Conservation (phyloP, 1,140 invertebrate genomes). For the Cepaea nemoralis region DNA sequence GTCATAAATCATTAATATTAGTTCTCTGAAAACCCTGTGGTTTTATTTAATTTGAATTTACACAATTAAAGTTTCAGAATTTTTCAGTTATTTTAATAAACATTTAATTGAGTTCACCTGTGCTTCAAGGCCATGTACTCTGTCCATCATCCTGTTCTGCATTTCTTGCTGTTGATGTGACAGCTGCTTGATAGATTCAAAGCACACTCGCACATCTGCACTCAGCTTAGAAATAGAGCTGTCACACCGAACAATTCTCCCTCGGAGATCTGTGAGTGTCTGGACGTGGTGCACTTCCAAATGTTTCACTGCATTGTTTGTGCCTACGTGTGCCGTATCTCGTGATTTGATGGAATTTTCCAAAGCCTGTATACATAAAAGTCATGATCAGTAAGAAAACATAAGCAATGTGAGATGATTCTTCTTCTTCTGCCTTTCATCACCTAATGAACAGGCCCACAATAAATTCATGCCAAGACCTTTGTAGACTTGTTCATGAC, state of each 20-base stretch:
- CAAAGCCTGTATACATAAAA: not conserved
- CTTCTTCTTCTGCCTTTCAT: no score
- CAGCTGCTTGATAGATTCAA: conserved; percentile 61
- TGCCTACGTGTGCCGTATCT: conserved; percentile 50
- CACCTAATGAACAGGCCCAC: no score
- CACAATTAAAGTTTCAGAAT: no score
- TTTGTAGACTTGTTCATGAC: no score
- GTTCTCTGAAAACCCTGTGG: no score
- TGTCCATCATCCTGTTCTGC: conserved; percentile 58
- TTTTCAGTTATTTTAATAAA: no score
- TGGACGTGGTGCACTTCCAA: conserved; percentile 70
- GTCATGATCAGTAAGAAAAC: not conserved
- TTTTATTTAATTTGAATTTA: no score
- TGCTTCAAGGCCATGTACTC: conserved; percentile 64
- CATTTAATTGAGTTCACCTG: conserved; percentile 58
- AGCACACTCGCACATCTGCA: conserved; percentile 56
- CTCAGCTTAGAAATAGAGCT: conserved; percentile 66
- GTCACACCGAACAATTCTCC: conserved; percentile 69
- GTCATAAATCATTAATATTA: no score
- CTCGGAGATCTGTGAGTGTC: conserved; percentile 67
- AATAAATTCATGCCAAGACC: no score
- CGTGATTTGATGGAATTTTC: conserved; percentile 15
- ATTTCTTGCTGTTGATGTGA: conserved; percentile 57
- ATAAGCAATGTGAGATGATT: no score
- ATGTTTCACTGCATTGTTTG: conserved; percentile 67